These are phyloP conservation scores for Zoanthus gigantus DNA, from an alignment of 92 coral and sea anemone genomes.

Conservation along the genomic window DNA sequence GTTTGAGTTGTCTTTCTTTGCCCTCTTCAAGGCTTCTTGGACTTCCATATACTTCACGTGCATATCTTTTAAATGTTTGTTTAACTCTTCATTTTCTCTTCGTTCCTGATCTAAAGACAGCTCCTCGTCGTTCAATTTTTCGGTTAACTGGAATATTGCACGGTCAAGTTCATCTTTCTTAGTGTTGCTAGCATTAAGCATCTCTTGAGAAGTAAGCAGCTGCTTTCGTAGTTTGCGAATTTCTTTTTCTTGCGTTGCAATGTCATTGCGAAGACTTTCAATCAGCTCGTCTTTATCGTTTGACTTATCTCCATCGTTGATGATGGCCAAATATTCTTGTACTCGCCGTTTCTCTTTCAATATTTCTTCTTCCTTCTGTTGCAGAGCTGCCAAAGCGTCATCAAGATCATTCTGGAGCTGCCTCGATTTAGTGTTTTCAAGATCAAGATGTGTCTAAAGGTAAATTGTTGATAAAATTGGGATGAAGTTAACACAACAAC, in stretches of 20 bases:
- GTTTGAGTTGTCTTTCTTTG: slow-evolving; percentile 67
- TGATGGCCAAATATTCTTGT: slow-evolving; percentile 76
- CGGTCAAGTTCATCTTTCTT: slow-evolving; percentile 70
- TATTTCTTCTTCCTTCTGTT: slow-evolving; percentile 74
- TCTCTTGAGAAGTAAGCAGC: slow-evolving; percentile 63
- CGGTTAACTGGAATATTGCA: slow-evolving; percentile 65
- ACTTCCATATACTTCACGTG: slow-evolving; percentile 69
- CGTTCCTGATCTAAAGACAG: slow-evolving; percentile 58
- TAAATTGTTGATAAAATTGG: too few species aligned
- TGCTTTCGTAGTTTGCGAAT: slow-evolving; percentile 73
- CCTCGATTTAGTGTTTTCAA: slow-evolving; percentile 70
- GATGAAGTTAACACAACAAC: too few species aligned
- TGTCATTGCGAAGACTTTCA: slow-evolving; percentile 75
- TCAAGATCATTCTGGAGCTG: slow-evolving; percentile 81
- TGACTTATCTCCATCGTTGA: slow-evolving; percentile 78
- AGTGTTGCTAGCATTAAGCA: slow-evolving; percentile 56
- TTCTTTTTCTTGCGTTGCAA: slow-evolving; percentile 76
- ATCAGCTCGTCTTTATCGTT: slow-evolving; percentile 79
- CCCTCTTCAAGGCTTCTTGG: slow-evolving; percentile 58
- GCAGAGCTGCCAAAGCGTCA: slow-evolving; percentile 67
- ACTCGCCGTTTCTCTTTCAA: slow-evolving; percentile 75
- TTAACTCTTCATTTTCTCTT: slow-evolving; percentile 72
- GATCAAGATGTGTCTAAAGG: slow-evolving; percentile 58
- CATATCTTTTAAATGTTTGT: slow-evolving; percentile 71
- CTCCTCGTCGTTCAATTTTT: slow-evolving; percentile 76